Base-by-base conservation (phyloP, 2,888 invertebrate genomes). In the Crioceris asparagi region DNA sequence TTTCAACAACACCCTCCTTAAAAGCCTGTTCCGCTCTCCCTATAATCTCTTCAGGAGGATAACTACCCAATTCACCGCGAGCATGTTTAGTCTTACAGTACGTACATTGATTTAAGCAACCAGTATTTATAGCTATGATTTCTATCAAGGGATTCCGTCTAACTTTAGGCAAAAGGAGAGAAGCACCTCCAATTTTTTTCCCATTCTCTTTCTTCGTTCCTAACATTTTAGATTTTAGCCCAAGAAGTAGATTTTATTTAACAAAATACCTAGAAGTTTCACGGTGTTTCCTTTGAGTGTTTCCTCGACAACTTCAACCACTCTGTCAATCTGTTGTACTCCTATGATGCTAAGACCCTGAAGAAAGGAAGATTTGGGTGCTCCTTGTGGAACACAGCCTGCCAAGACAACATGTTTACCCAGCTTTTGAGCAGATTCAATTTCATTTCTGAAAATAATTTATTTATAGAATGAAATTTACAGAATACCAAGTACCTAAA, bases 71-170 rank as follows among this genome's bases (percentile, higher is more conserved):
- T 58, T 96, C 91, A 0, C 98, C 98, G 33, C 98, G 66, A 0
- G 97, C 97, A 62, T 94, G 93, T 59, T 94, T 96, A 0, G 96
- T 97, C 66, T 97, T 98, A 60, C 97, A 98, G 58, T 98, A 98
- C 0, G 97, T 96, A 62, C 98, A 98, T 56, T 94, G 92, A 67
- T 98, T 98, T 2, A 98, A 68, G 54, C 98, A 98, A 0, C 94
- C 94, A 0, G 93, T 91, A 61, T 91, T 94, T 31, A 96, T 90
- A 0, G 94, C 81, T 40, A 96, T 93, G 38, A 98, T 98, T 71
- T 98, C 98, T 40, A 98, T 84, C 0, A 97, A 69, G 0, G 93
- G 92, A 66, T 98, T 98, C 56, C 88, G 83, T 34, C 98, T 72
- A 10, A 98, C 84, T 70, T 98, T 98, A 0, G 97, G 97, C 10